Evolutionary conservation across 2,888 invertebrate species (phyloP).

Genomic region (Drosophila suboccidentalis): DNA sequence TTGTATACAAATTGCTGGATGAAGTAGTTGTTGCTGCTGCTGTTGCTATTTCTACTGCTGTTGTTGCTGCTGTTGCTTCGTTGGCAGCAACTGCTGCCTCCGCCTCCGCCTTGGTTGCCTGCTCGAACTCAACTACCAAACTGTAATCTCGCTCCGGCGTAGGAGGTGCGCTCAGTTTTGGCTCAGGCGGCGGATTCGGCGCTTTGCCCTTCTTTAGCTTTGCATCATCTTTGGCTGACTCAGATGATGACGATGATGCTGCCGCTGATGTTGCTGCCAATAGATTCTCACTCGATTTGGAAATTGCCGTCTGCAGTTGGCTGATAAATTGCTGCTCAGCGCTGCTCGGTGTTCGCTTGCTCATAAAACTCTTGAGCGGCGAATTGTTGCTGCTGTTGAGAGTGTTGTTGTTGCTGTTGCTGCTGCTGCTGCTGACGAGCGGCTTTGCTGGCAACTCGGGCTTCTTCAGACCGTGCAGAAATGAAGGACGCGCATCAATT

Average conservation of each 20-base stretch:
- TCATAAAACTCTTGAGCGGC: slow-evolving; percentile 87
- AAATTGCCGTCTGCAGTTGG: slow-evolving; percentile 87
- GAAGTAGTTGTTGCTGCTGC: slow-evolving; percentile 23
- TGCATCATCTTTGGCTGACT: slow-evolving; percentile 75
- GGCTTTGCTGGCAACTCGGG: slow-evolving; percentile 92
- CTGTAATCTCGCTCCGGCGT: slow-evolving; percentile 84
- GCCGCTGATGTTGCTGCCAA: slow-evolving; percentile 55
- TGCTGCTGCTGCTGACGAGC: slow-evolving; percentile 71
- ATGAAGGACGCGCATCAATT: slow-evolving; percentile 88
- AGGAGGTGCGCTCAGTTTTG: slow-evolving; percentile 81
- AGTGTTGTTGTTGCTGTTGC: slow-evolving; percentile 18
- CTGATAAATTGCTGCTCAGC: slow-evolving; percentile 87
- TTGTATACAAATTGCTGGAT: slow-evolving; percentile 62
- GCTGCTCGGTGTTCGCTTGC: slow-evolving; percentile 86
- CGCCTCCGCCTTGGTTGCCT: slow-evolving; percentile 54
- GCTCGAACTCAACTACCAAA: slow-evolving; percentile 76
- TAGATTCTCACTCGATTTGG: slow-evolving; percentile 80
- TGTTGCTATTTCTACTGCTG: slow-evolving; percentile 23
- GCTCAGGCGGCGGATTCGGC: slow-evolving; percentile 88
- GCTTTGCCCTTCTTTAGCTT: slow-evolving; percentile 90
- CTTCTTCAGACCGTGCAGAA: slow-evolving; percentile 89
- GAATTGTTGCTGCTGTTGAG: slow-evolving; percentile 78
- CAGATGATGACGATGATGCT: slow-evolving; percentile 55
- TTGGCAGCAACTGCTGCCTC: slow-evolving; percentile 18
- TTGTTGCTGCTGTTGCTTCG: slow-evolving; percentile 27